Evolutionary conservation across 2,888 invertebrate genomes (phyloP), one percentile per base, ranked within the genome.

Genomic region (Drosophila eohydei): DNA sequence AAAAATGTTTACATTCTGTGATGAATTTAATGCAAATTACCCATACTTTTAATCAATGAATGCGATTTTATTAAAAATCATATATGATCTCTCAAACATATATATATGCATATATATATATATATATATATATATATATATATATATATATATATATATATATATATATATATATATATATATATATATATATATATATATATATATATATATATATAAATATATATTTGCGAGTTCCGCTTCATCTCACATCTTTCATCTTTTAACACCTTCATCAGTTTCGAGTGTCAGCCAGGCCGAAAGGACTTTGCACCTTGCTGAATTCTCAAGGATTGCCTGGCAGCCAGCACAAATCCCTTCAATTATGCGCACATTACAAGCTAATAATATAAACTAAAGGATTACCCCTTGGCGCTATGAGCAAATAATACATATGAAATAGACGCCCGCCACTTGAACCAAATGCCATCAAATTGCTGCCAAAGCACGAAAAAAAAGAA

Each of bases 361-460:
- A 85, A 85, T 85, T 84, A 83, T 80, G 87, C 74, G 71, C 80
- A 84, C 87, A 87, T 83, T 81, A 78, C 81, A 86, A 80, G 88
- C 88, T 88, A 88, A 87, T 88, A 86, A 83, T 80, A 84, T 83
- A 84, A 88, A 88, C 88, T 88, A 81, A 84, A 80, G 87, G 88
- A 81, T 88, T 83, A 88, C 80, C 74, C 78, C 62, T 58, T 54
- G 74, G 59, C 59, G 80, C 76, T 78, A 82, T 78, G 78, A 74
- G 75, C 79, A 77, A 80, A 80, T 68, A 72, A 82, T 68, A 84
- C 67, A 81, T 75, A 71, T 78, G 66, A 77, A 74, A 79, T 80
- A 74, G 79, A 81, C 84, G 63, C 72, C 80, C 16, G 60, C 54
- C 78, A 78, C 80, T 80, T 80, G 80, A 82, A 65, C 69, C 78